Base-by-base conservation (phyloP, 2,888 invertebrate species). In the Aporophyla lueneburgensis region DNA sequence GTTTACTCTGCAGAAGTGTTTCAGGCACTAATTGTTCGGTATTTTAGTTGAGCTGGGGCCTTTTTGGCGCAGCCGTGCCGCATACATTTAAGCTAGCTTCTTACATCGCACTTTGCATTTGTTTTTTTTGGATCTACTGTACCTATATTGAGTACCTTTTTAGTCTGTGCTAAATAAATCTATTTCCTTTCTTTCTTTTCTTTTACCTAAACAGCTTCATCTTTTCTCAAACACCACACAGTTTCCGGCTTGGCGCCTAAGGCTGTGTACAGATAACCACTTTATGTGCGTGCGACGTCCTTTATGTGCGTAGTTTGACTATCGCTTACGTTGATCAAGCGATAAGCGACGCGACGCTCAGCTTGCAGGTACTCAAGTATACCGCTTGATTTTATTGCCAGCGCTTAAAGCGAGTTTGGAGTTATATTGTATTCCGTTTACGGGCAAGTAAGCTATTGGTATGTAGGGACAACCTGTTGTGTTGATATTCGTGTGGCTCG, bases 181-280 rank as follows among this genome's bases (percentile, higher is more conserved):
- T 33, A 33, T 33, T 33, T 33, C 3, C 1, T 33, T 33, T 33
- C 1, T 33, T 33, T 33, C 33, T 33, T 33, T 33, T 33, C 33
- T 33, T 33, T 33, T 33, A 33, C 3, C 3, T 33, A 33, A 3
- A 33, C 3, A 33, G 86, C 86, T 78, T 0, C 4, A 78, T 71
- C 85, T 75, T 69, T 2, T 89, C 0, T 9, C 85, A 83, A 84
- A 56, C 1, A 67, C 91, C 87, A 78, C 68, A 24, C 80, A 58
- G 63, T 65, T 66, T 82, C 78, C 86, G 87, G 89, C 90, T 90
- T 89, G 89, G 84, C 89, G 94, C 94, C 95, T 91, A 92, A 94
- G 95, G 95, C 95, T 89, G 62, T 80, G 83, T 88, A 77, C 88
- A 93, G 95, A 95, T 95, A 95, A 95, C 93, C 95, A 93, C 90